Evolutionary conservation across 37 sponge, comb jelly and placozoan species (phyloP).

Genomic region (Aphrocallistes beatrix): DNA sequence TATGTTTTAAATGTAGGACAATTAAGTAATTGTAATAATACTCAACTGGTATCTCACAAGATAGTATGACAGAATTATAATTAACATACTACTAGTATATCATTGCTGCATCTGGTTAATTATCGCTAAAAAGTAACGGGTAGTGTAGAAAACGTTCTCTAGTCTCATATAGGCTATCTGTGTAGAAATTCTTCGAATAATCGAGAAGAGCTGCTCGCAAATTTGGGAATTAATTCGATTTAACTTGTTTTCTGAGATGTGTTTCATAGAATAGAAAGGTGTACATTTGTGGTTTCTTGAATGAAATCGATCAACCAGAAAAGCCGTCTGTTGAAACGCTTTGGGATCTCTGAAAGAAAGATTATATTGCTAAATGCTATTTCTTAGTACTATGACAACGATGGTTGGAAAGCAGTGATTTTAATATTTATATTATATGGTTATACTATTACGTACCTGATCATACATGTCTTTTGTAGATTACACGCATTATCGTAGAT

Average conservation of each 20-base stretch:
- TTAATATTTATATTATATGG: too few species aligned
- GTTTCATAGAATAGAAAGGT: not conserved
- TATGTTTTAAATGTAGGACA: constrained; percentile 1
- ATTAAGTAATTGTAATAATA: too few species aligned
- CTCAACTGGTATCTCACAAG: too few species aligned
- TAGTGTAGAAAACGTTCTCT: not conserved
- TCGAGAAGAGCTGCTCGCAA: constrained; percentile 1
- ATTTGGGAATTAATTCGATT: not conserved
- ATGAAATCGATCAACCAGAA: not conserved
- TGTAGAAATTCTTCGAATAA: not conserved
- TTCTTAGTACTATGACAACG: too few species aligned
- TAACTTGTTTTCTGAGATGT: not conserved
- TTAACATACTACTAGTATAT: too few species aligned
- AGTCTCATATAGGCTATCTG: not conserved
- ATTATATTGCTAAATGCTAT: too few species aligned
- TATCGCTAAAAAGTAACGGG: not conserved
- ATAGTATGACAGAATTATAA: too few species aligned
- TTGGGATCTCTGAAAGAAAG: not conserved
- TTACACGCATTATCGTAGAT: constrained; percentile 5
- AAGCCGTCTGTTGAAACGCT: not conserved
- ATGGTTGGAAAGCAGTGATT: not conserved
- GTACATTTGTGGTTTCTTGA: not conserved
- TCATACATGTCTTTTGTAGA: not conserved
- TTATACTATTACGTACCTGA: too few species aligned
- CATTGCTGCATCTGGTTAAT: not conserved